Conservation (phyloP, 1,140 invertebrate species). For the Neuroterus valhalla region DNA sequence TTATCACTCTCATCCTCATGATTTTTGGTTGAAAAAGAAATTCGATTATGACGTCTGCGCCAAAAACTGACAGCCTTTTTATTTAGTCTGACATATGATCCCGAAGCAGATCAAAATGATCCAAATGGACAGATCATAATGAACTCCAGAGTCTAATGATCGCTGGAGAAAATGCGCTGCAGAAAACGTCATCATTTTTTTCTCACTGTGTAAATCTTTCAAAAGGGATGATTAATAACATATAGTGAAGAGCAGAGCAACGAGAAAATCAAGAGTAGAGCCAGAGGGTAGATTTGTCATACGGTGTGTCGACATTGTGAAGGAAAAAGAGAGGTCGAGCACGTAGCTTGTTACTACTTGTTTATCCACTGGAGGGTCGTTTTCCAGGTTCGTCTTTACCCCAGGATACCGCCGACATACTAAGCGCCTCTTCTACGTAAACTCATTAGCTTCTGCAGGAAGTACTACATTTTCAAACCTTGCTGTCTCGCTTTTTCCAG, state of each 20-base stretch:
- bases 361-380: conserved; percentile 57
- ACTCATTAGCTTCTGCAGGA: conserved; percentile 53
- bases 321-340: conserved; percentile 41
- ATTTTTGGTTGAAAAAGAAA: too few relatives aligned
- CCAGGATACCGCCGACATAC: conserved; percentile 56
- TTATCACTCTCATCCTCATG: too few relatives aligned
- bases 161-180: too few relatives aligned
- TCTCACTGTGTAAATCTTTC: neutral
- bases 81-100: too few relatives aligned
- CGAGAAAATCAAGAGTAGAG: conserved; percentile 24
- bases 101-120: too few relatives aligned
- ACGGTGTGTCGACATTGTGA: conserved; percentile 33
- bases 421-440: conserved; percentile 57
- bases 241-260: neutral
- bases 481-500: neutral
- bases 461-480: neutral
- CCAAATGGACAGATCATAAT: too few relatives aligned
- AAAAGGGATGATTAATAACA: neutral
- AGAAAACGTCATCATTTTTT: too few relatives aligned
- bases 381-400: conserved; percentile 47
- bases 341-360: conserved; percentile 68
- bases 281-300: conserved; percentile 55
- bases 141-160: too few relatives aligned
- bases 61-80: too few relatives aligned
- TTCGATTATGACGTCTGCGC: too few relatives aligned